Base-by-base conservation (phyloP, 2,113 vertebrate species). In the Variabilichromis moorii region DNA sequence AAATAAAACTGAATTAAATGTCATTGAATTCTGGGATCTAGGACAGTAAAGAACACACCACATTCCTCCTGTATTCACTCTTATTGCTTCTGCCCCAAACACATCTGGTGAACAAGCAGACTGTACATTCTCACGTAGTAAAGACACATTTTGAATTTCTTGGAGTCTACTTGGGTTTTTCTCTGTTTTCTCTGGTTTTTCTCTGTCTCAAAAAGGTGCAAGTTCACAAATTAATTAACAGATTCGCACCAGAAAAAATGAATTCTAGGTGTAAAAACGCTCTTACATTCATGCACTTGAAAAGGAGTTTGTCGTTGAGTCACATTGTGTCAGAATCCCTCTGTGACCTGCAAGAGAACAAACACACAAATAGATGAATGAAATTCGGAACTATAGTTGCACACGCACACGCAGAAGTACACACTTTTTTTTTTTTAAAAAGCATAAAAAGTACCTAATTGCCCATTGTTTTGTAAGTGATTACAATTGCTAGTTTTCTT, bases 231-330 rank as follows among this genome's bases (percentile, higher is more conserved):
- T 40, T 21, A 21, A 68, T 4, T 37, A 4, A 37, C 33, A 13
- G 33, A 68, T 21, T 68, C 0, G 2, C 63, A 68, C 1, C 33
- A 68, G 63, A 68, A 5, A 37, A 68, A 40, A 40, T 21, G 4
- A 40, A 68, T 40, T 40, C 2, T 9, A 68, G 1, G 11, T 7
- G 0, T 68, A 68, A 37, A 68, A 6, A 14, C 2, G 1, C 63
- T 40, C 7, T 21, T 68, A 68, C 33, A 40, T 26, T 73, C 66
- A 42, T 16, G 13, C 66, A 26, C 37, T 7, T 71, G 66, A 40
- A 71, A 71, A 71, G 3, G 9, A 76, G 24, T 16, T 76, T 17
- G 24, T 7, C 0, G 1, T 73, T 73, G 37, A 17, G 37, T 47
- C 14, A 11, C 14, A 19, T 28, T 76, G 71, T 78, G 42, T 28